These are phyloP conservation scores for Gisinianus flammeolus DNA, from an alignment of 2,888 invertebrate species.

Conservation along the genomic window DNA sequence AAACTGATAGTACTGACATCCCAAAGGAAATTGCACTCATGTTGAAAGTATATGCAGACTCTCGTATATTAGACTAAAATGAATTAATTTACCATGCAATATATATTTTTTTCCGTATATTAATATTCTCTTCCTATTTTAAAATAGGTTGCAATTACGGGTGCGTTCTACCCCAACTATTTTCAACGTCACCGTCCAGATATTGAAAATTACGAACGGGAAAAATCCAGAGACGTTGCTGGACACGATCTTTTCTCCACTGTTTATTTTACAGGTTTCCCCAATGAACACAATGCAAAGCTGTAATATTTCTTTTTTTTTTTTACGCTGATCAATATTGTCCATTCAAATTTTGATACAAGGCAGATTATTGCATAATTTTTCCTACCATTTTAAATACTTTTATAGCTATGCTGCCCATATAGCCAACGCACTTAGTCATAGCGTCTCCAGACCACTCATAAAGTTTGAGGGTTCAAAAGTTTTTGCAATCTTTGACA, in stretches of 20 bases:
- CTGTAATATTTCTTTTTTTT: too few species aligned
- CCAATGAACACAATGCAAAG: slow-evolving; percentile 69
- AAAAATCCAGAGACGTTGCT: slow-evolving; percentile 71
- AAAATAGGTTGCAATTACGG: slow-evolving; percentile 73
- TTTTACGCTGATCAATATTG: too few species aligned
- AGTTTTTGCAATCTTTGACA: slow-evolving; percentile 51
- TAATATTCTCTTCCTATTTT: slow-evolving; percentile 40
- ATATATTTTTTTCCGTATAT: too few species aligned
- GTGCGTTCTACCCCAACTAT: slow-evolving; percentile 93
- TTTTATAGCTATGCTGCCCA: slow-evolving; percentile 52
- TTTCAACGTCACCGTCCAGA: slow-evolving; percentile 69
- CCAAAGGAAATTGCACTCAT: slow-evolving; percentile 51
- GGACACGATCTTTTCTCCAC: slow-evolving; percentile 80
- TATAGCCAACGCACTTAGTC: slow-evolving; percentile 42
- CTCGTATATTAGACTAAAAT: too few species aligned
- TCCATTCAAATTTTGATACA: too few species aligned
- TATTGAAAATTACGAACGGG: slow-evolving; percentile 69
- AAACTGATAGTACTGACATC: slow-evolving; percentile 34
- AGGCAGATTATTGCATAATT: too few species aligned
- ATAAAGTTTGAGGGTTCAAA: slow-evolving; percentile 54
- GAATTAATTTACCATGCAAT: too few species aligned
- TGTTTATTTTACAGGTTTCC: slow-evolving; percentile 69
- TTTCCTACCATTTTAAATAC: too few species aligned
- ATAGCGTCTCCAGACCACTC: slow-evolving; percentile 46
- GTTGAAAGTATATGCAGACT: slow-evolving; percentile 45